phyloP scores from a whole-genome alignment of 1,140 invertebrate species.

The Zophobas atratus region DNA sequence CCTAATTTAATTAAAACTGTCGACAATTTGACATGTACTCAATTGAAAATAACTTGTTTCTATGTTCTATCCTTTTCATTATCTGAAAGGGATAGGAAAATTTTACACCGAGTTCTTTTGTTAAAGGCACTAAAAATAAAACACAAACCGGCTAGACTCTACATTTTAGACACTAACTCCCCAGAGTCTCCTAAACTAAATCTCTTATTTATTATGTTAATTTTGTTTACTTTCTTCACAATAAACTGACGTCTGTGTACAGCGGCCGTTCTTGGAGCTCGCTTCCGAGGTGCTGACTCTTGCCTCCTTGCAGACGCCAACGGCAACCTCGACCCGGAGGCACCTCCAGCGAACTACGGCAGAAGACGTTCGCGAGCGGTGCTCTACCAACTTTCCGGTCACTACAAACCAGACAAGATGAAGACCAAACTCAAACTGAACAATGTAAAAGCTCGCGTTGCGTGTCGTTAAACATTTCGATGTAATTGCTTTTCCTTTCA shows the following conservation, averaged over 20 bases:
- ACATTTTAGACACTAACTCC: too few species aligned
- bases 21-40: too few species aligned
- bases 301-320: conserved; percentile 84
- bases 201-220: background rate
- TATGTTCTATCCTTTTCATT: too few species aligned
- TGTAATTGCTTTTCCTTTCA: conserved; percentile 66
- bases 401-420: conserved; percentile 93
- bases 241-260: conserved; percentile 66
- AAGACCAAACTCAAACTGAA: conserved; percentile 96
- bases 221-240: conserved; percentile 6
- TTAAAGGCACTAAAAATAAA: too few species aligned
- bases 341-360: conserved; percentile 90
- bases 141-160: too few species aligned
- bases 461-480: background rate
- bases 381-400: conserved; percentile 95
- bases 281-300: conserved; percentile 78
- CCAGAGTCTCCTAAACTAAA: background rate
- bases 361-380: conserved; percentile 93
- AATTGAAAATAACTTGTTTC: too few species aligned
- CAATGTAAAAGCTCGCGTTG: conserved; percentile 81
- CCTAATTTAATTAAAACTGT: too few species aligned
- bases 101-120: too few species aligned
- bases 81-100: too few species aligned
- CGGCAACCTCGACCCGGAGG: conserved; percentile 85
- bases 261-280: conserved; percentile 80